phyloP scores from a whole-genome alignment of 2,113 vertebrate genomes.

The Neogale vison region DNA sequence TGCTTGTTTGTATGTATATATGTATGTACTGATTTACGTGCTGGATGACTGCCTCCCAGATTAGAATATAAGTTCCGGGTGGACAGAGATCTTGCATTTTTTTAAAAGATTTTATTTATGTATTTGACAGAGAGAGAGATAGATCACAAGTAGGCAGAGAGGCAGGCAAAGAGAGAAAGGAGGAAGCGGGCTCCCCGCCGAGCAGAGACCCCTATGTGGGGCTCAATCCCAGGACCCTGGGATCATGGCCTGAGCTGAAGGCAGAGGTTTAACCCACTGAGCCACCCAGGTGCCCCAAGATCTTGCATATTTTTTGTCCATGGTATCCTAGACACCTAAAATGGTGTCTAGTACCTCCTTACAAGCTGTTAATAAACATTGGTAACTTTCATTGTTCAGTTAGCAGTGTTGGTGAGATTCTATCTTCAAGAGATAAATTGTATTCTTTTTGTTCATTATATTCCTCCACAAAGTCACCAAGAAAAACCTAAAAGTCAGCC shows the following conservation, averaged over 20 bases:
- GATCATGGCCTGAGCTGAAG: too few relatives aligned
- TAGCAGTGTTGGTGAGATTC: neutral
- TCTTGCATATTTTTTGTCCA: neutral
- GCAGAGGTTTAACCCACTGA: too few relatives aligned
- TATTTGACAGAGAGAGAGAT: too few relatives aligned
- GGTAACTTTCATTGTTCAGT: neutral
- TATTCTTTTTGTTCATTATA: neutral
- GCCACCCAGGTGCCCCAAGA: too few relatives aligned
- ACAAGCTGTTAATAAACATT: neutral
- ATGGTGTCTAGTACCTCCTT: neutral
- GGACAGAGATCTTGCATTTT: neutral
- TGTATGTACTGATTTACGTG: neutral
- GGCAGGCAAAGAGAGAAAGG: too few relatives aligned
- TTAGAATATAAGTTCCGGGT: neutral
- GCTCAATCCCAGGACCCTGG: too few relatives aligned
- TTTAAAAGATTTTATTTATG: neutral
- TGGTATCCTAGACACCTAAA: neutral
- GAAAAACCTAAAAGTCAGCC: neutral
- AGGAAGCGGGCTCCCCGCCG: too few relatives aligned
- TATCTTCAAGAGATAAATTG: slow-evolving; percentile 24
- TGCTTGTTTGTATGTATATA: neutral
- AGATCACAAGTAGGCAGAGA: too few relatives aligned
- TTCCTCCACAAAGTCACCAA: neutral
- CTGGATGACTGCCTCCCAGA: neutral
- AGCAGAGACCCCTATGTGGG: too few relatives aligned